phyloP scores from a whole-genome alignment of 1,140 invertebrate genomes.

The Dendroctonus ponderosae region DNA sequence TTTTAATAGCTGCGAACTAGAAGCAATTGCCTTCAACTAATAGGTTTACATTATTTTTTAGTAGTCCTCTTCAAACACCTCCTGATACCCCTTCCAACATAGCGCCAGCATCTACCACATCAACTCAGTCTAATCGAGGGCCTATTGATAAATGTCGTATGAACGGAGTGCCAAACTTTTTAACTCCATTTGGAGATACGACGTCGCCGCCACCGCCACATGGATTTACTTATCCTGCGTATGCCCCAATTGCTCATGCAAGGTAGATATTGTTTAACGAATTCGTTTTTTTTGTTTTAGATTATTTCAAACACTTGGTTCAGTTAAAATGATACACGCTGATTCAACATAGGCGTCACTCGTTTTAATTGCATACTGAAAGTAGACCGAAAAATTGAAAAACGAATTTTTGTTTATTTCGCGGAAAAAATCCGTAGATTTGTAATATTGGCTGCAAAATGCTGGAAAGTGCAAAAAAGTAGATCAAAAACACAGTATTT shows the following conservation, averaged over 20 bases:
- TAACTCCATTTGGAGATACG: constrained; percentile 48
- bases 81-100: constrained; percentile 60
- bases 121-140: constrained; percentile 48
- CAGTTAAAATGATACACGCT: no score
- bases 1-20: neutral
- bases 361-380: no score
- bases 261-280: no score
- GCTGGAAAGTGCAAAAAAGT: no score
- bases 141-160: constrained; percentile 50
- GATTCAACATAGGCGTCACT: no score
- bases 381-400: no score
- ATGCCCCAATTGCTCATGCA: constrained; percentile 11
- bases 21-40: neutral
- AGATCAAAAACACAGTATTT: no score
- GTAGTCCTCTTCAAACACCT: constrained; percentile 58
- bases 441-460: no score
- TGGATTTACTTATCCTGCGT: constrained; percentile 50
- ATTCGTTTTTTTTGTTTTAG: no score
- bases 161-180: constrained; percentile 48
- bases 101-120: constrained; percentile 46
- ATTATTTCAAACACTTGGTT: no score
- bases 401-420: no score
- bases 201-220: constrained; percentile 40
- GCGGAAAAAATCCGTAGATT: no score
- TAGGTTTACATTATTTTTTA: constrained; percentile 40